Evolutionary conservation across 2,888 invertebrate genomes (phyloP).

Genomic region (Seladonia tumulorum): DNA sequence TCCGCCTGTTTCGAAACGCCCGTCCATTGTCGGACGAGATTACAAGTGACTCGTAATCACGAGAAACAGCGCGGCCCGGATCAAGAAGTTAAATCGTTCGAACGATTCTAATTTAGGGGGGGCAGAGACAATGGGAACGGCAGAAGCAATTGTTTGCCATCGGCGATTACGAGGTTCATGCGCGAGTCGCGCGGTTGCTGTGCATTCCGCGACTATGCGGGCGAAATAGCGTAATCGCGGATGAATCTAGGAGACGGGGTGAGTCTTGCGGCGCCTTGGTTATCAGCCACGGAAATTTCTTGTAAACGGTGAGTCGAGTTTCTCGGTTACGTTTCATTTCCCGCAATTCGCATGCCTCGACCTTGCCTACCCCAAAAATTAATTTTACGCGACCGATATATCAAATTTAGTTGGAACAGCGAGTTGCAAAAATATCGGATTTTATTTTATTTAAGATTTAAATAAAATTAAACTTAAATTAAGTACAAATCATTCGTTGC

Average conservation of each 20-base stretch:
- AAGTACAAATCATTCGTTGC: background rate
- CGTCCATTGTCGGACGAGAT: background rate
- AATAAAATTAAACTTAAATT: background rate
- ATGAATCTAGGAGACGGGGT: conserved; percentile 20
- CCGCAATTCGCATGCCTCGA: background rate
- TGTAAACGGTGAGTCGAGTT: conserved; percentile 32
- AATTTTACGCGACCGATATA: background rate
- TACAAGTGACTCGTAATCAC: background rate
- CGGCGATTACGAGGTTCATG: conserved; percentile 2
- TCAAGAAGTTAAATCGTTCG: conserved; percentile 9
- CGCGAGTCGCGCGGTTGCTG: background rate
- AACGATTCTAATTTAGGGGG: background rate
- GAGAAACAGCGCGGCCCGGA: background rate
- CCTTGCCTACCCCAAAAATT: background rate
- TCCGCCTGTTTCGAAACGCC: background rate
- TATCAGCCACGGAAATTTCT: conserved; percentile 41
- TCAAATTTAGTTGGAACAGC: background rate
- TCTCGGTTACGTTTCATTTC: conserved; percentile 24
- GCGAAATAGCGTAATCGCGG: conserved; percentile 27
- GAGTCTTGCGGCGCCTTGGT: conserved; percentile 20
- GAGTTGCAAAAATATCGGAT: background rate
- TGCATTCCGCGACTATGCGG: background rate
- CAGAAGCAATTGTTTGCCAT: conserved; percentile 6
- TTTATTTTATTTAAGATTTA: too few relatives aligned
- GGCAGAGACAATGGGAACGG: background rate